These are phyloP conservation scores for Drosophila yooni DNA, from an alignment of 2,888 invertebrate species.

Conservation along the genomic window DNA sequence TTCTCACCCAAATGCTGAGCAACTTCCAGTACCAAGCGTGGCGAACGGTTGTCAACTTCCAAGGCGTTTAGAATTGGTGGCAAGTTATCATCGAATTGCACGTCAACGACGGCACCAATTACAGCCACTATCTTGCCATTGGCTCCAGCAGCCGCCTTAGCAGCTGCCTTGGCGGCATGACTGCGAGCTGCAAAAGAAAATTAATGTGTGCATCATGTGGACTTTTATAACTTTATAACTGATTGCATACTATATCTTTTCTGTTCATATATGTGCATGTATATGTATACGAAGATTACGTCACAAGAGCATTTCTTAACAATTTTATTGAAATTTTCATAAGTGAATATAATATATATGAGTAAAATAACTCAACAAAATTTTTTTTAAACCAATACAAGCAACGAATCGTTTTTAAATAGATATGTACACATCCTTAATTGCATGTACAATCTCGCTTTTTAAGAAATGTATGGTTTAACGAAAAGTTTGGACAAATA, in stretches of 20 bases:
- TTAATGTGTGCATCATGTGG: background rate
- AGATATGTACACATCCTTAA: background rate
- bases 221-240: no score
- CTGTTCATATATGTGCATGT: background rate
- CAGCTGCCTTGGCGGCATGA: conserved; percentile 81
- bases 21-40: conserved; percentile 90
- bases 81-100: conserved; percentile 94
- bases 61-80: conserved; percentile 97
- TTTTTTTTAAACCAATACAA: background rate
- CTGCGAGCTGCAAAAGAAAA: conserved; percentile 64
- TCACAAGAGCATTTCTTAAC: conserved; percentile 3
- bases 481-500: background rate
- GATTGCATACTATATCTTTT: background rate
- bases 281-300: conserved; percentile 6
- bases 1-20: conserved; percentile 97
- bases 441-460: background rate
- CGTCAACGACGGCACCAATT: conserved; percentile 98
- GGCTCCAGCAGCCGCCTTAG: conserved; percentile 68
- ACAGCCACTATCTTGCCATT: conserved; percentile 91
- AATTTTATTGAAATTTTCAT: background rate
- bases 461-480: background rate
- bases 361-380: background rate
- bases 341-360: background rate
- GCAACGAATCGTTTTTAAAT: background rate
- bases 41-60: conserved; percentile 93